These are phyloP conservation scores for Melanotaenia maccullochi DNA, from an alignment of 2,797 vertebrate species.

Conservation along the genomic window DNA sequence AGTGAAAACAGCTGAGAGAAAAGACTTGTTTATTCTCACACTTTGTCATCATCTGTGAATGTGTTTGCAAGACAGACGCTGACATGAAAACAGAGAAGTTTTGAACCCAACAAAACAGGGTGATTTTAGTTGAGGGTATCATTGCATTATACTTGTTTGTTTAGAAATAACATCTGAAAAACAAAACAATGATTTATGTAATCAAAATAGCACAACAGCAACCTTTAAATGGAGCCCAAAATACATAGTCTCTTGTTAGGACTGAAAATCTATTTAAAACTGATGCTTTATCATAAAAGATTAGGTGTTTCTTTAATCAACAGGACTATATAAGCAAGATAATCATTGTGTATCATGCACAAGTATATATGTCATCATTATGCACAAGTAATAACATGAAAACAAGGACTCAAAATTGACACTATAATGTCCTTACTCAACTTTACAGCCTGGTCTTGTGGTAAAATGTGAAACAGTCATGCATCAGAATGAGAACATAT, in stretches of 20 bases:
- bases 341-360: background rate
- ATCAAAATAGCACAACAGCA: background rate
- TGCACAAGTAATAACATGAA: background rate
- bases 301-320: background rate
- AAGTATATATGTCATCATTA: background rate
- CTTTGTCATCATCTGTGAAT: constrained; percentile 60
- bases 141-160: background rate
- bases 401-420: background rate
- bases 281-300: background rate
- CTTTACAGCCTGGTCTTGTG: background rate
- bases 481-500: background rate
- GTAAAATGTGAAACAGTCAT: background rate
- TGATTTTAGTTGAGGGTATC: background rate
- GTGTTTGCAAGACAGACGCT: constrained; percentile 32
- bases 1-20: constrained; percentile 47
- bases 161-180: constrained; percentile 1
- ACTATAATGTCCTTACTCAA: background rate
- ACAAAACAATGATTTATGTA: background rate
- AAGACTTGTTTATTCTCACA: constrained; percentile 58
- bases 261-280: background rate
- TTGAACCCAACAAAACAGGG: background rate
- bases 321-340: background rate
- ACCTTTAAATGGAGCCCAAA: background rate
- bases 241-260: background rate
- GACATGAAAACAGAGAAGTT: constrained; percentile 21